phyloP scores from a whole-genome alignment of 2,113 vertebrate genomes.

The Channa maculata region DNA sequence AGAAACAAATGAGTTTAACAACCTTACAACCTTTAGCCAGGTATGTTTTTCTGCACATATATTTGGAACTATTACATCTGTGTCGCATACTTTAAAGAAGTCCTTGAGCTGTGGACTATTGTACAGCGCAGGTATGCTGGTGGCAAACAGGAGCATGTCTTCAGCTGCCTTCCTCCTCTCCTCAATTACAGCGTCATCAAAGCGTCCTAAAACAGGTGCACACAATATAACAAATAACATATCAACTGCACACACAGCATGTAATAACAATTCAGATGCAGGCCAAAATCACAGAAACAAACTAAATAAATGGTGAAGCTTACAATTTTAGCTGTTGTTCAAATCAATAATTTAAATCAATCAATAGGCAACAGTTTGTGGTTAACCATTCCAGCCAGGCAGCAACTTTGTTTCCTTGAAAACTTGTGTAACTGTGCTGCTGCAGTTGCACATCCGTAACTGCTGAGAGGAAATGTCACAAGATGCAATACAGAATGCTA shows the following conservation, averaged over 20 bases:
- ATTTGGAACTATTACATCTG: background rate
- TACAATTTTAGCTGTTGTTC: background rate
- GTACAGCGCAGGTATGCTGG: constrained; percentile 89
- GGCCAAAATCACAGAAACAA: background rate
- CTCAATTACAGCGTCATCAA: constrained; percentile 90
- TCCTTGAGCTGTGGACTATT: constrained; percentile 94
- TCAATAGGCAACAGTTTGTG: background rate
- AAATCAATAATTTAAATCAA: background rate
- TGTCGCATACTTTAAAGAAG: constrained; percentile 87
- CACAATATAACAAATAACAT: background rate
- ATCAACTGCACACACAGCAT: background rate
- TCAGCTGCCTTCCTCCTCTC: constrained; percentile 90
- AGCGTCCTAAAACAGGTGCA: constrained; percentile 84
- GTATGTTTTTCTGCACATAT: background rate
- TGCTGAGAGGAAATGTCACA: constrained; percentile 27
- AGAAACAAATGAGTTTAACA: background rate
- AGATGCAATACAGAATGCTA: constrained; percentile 4
- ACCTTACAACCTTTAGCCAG: background rate
- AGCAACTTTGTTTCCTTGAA: background rate
- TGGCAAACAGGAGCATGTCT: constrained; percentile 85
- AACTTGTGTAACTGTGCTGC: background rate
- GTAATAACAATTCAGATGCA: background rate
- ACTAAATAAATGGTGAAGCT: background rate
- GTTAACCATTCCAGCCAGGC: background rate
- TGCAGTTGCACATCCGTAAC: background rate